Evolutionary conservation across 2,888 invertebrate genomes (phyloP), one percentile per base, ranked within the genome.

Genomic region (Lysandra coridon): DNA sequence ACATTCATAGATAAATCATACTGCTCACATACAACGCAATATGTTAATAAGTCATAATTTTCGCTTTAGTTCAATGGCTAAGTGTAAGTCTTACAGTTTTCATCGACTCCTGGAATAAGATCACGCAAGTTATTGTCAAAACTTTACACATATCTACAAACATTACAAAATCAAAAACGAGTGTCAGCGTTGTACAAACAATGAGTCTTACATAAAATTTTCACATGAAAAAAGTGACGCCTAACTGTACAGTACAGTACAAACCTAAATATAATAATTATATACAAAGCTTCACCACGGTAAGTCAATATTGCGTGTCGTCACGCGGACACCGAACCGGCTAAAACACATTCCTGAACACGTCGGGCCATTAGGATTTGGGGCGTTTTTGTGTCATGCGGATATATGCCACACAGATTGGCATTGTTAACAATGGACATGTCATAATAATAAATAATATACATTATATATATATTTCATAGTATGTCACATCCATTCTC

Each of bases 121-220:
- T 88, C 86, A 85, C 88, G 86, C 88, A 86, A 88, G 88, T 92
- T 93, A 93, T 93, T 93, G 93, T 93, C 93, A 89, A 89, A 92
- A 91, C 89, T 90, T 91, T 91, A 92, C 92, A 90, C 85, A 90
- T 92, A 92, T 90, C 91, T 91, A 91, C 89, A 92, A 88, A 89
- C 87, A 82, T 85, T 82, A 82, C 86, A 88, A 85, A 83, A 79
- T 60, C 62, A 79, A 75, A 75, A 75, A 75, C 57, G 23, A 23
- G 44, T n/a, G 62, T 64, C 62, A 73, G 64, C 62, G 12, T 79
- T 75, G 64, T 79, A 44, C 79, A 79, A 79, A 79, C 79, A 75
- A 62, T 37, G 33, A 74, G 75, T 62, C 83, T 83, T 78, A 80
- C 84, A 83, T 82, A 84, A 84, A 83, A 83, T 82, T 82, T 84